Evolutionary conservation across 2,797 vertebrate genomes (phyloP).

Genomic region (Merluccius polli): DNA sequence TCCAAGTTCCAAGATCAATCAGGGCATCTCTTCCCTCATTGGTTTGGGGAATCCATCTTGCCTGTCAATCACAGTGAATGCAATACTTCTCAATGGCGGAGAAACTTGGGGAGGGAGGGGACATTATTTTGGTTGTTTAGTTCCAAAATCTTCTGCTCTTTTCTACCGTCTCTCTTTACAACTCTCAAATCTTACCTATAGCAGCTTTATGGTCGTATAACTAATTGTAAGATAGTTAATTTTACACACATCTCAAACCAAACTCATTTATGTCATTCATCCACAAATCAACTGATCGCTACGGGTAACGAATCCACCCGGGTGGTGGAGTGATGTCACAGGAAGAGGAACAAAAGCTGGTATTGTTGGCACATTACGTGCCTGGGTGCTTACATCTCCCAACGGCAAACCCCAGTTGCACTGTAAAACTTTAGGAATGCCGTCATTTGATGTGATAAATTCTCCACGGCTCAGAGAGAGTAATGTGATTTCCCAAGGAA

Average conservation of each 20-base stretch:
- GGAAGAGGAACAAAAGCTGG: constrained; percentile 10
- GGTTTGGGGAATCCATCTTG: neutral
- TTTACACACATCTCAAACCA: neutral
- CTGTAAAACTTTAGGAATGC: constrained; percentile 20
- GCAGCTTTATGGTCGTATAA: neutral
- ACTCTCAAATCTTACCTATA: neutral
- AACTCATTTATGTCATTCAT: neutral
- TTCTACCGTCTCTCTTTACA: neutral
- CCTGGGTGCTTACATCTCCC: neutral
- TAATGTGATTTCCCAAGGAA: constrained; percentile 15
- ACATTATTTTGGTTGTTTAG: neutral
- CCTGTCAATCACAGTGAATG: neutral
- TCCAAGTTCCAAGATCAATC: neutral
- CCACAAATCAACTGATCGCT: neutral
- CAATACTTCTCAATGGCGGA: neutral
- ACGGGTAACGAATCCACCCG: neutral
- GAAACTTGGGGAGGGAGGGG: neutral
- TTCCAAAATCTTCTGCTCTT: neutral
- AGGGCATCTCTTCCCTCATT: neutral
- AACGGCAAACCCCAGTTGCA: neutral
- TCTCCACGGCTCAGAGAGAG: constrained; percentile 29
- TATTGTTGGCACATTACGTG: constrained; percentile 16
- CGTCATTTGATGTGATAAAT: constrained; percentile 28
- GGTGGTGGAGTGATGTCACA: neutral
- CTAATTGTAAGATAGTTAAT: neutral